Evolutionary conservation across 2,888 invertebrate species (phyloP).

Genomic region (Drosophila buzzatii): DNA sequence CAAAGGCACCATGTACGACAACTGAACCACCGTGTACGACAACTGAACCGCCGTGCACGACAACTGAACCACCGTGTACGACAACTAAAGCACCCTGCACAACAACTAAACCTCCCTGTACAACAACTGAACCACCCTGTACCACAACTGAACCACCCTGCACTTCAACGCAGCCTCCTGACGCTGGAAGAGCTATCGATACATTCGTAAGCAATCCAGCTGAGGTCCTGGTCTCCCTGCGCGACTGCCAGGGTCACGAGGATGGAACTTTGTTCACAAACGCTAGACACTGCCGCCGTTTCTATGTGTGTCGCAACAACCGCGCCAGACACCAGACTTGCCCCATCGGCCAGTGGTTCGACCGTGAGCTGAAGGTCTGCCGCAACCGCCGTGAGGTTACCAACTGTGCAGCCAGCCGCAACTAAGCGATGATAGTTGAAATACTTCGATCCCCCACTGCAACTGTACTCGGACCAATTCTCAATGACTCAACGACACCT

Average conservation of each 20-base stretch:
- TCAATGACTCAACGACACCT: neutral
- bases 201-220: slow-evolving; percentile 3
- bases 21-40: neutral
- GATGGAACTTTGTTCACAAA: slow-evolving; percentile 53
- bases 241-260: slow-evolving; percentile 43
- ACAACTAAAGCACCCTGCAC: neutral
- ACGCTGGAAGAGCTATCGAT: neutral
- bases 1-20: neutral
- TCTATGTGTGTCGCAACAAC: slow-evolving; percentile 54
- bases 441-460: neutral
- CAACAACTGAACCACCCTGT: slow-evolving; percentile 17
- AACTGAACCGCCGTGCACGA: neutral
- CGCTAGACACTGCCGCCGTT: slow-evolving; percentile 56
- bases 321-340: slow-evolving; percentile 46
- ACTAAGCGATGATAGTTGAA: slow-evolving; percentile 27
- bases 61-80: neutral
- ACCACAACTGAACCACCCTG: slow-evolving; percentile 7
- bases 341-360: slow-evolving; percentile 58
- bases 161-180: slow-evolving; percentile 2
- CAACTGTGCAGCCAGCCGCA: slow-evolving; percentile 46
- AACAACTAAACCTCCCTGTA: neutral
- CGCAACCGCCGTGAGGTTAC: slow-evolving; percentile 36
- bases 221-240: slow-evolving; percentile 11
- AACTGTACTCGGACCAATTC: slow-evolving; percentile 22
- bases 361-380: slow-evolving; percentile 47